A percentile compares a stretch with the other conserved stretches of the same genome.
phyloP scores from a whole-genome alignment of 2,113 vertebrate genomes.

The Rhinoderma darwinii region DNA sequence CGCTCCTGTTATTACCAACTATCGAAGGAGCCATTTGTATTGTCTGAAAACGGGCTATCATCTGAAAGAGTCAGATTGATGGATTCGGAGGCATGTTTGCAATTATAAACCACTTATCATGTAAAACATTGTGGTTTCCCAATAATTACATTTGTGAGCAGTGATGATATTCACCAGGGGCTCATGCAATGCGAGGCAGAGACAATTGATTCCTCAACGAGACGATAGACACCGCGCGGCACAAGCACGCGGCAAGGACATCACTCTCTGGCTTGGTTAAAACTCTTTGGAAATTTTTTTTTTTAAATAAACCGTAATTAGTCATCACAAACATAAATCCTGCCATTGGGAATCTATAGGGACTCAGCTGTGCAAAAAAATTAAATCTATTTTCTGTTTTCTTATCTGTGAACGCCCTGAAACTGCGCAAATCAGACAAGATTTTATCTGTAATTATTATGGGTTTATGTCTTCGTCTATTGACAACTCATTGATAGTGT shows the following conservation, averaged over 20 bases:
- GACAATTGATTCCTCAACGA: not conserved
- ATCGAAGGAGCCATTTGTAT: not conserved
- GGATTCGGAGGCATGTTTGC: slow-evolving; percentile 4
- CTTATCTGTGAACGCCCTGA: not conserved
- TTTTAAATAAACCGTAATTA: not conserved
- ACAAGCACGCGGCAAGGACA: not conserved
- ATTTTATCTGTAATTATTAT: not conserved
- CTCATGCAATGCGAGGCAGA: not conserved
- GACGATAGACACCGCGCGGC: not conserved
- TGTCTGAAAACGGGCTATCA: slow-evolving; percentile 1
- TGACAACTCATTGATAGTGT: not conserved
- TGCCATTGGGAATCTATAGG: slow-evolving; percentile 21
- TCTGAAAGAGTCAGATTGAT: slow-evolving; percentile 33
- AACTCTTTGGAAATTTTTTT: too few species aligned
- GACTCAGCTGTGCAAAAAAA: not conserved
- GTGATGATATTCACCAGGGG: not conserved
- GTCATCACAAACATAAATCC: slow-evolving; percentile 1
- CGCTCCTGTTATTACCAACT: not conserved
- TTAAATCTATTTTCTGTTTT: slow-evolving; percentile 10
- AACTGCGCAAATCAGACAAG: not conserved
- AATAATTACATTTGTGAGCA: slow-evolving; percentile 33
- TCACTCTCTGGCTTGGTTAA: not conserved
- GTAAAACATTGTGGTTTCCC: slow-evolving; percentile 40
- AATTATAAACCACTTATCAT: slow-evolving; percentile 50
- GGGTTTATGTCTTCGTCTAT: too few species aligned